These are phyloP conservation scores for Glaucidium brasilianum DNA, from an alignment of 2,113 vertebrate genomes.

Conservation along the genomic window DNA sequence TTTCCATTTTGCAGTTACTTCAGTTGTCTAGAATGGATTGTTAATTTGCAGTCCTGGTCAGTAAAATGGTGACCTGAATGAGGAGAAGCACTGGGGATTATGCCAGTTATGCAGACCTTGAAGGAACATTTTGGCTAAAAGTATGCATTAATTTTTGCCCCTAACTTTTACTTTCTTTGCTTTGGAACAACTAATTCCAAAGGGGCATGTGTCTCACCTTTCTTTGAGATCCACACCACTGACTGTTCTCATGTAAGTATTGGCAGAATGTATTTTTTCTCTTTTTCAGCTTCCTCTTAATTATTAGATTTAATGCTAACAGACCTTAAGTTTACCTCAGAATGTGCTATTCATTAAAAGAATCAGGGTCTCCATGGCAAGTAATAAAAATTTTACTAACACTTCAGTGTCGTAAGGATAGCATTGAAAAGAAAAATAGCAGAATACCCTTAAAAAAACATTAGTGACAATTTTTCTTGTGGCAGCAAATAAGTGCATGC, in stretches of 20 bases:
- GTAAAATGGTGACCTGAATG: neutral
- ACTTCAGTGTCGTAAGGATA: neutral
- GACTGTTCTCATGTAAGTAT: neutral
- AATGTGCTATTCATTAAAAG: neutral
- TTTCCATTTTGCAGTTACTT: neutral
- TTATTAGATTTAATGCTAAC: neutral
- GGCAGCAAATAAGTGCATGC: neutral
- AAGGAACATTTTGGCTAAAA: neutral
- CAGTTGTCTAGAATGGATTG: neutral
- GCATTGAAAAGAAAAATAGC: neutral
- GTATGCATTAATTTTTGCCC: neutral
- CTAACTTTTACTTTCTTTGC: neutral
- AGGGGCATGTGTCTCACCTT: neutral
- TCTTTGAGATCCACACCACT: neutral
- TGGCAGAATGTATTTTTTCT: neutral
- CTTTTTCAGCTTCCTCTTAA: neutral
- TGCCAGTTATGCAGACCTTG: accelerated
- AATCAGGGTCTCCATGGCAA: neutral
- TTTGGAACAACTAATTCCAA: neutral
- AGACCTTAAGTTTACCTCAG: neutral
- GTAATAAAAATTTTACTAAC: neutral
- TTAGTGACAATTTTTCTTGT: neutral
- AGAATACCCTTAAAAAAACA: neutral
- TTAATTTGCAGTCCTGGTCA: neutral
- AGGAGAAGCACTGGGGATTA: neutral